phyloP scores from a whole-genome alignment of 2,888 invertebrate species.

The Branchipolynoe longqiensis region DNA sequence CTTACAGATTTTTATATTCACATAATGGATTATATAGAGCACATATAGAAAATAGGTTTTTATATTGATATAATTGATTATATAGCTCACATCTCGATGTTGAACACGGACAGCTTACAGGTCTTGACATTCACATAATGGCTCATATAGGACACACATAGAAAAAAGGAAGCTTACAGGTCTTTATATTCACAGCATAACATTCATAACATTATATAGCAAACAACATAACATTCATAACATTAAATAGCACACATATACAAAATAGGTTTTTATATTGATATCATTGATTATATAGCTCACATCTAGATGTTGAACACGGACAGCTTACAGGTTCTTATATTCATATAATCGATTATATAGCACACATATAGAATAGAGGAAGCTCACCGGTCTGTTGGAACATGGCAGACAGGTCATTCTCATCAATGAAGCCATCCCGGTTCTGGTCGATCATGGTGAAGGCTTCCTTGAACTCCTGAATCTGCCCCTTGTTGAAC shows the following conservation, averaged over 20 bases:
- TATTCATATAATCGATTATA: not conserved
- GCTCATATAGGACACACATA: too few species aligned
- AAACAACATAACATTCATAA: too few species aligned
- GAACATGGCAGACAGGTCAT: conserved; percentile 83
- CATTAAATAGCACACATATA: too few species aligned
- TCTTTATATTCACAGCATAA: conserved; percentile 83
- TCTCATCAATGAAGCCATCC: conserved; percentile 83
- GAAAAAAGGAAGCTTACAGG: conserved; percentile 81
- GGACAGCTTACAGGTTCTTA: not conserved
- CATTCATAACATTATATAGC: too few species aligned
- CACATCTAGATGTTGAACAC: too few species aligned
- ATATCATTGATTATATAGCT: too few species aligned
- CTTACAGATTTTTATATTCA: not conserved
- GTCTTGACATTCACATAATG: too few species aligned
- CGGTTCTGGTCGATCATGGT: conserved; percentile 84
- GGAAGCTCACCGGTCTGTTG: conserved; percentile 82
- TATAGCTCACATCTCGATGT: too few species aligned
- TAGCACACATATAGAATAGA: not conserved
- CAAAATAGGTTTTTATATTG: too few species aligned
- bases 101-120: too few species aligned
- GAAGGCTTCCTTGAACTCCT: conserved; percentile 85
- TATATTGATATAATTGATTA: too few species aligned
- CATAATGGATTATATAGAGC: not conserved
- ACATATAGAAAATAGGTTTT: too few species aligned
- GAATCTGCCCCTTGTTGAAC: conserved; percentile 84